Conservation (phyloP, 1,140 invertebrate genomes). For the Musca vetustissima region DNA sequence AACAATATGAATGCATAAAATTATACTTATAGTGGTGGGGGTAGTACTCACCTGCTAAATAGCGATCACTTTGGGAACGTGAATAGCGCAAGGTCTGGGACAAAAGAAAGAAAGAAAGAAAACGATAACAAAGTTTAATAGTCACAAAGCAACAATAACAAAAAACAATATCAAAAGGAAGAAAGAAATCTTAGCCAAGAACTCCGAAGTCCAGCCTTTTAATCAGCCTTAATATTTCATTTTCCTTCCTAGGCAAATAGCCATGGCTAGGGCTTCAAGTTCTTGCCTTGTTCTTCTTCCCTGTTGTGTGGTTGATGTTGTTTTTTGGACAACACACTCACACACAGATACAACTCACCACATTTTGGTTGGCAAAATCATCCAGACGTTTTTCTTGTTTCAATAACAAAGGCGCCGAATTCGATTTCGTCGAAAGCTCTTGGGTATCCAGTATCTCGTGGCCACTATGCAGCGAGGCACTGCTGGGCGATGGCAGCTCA, state of each 20-base stretch:
- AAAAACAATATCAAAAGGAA: too few relatives aligned
- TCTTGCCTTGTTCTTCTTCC: too few relatives aligned
- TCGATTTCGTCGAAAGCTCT: conserved; percentile 53
- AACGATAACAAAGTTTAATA: conserved; percentile 4
- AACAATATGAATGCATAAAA: conserved; percentile 3
- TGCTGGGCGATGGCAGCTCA: conserved; percentile 52
- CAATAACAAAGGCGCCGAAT: conserved; percentile 51
- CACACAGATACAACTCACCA: conserved; percentile 38
- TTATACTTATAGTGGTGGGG: neutral
- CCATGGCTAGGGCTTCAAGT: neutral
- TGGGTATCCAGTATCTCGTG: conserved; percentile 44
- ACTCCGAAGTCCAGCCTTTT: conserved; percentile 17
- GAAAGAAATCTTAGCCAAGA: neutral
- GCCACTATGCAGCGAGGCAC: conserved; percentile 51
- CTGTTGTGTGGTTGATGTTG: too few relatives aligned
- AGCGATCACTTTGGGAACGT: conserved; percentile 60
- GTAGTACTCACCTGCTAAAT: conserved; percentile 59
- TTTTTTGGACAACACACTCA: too few relatives aligned
- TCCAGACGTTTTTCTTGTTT: conserved; percentile 49
- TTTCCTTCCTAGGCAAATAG: neutral
- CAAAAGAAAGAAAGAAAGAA: conserved; percentile 24
- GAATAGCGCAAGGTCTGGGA: conserved; percentile 54
- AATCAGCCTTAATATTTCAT: conserved; percentile 17
- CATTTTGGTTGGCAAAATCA: conserved; percentile 48
- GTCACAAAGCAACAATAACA: neutral